Evolutionary conservation across 2,888 invertebrate species (phyloP).

Genomic region (Priocnemis perturbator): DNA sequence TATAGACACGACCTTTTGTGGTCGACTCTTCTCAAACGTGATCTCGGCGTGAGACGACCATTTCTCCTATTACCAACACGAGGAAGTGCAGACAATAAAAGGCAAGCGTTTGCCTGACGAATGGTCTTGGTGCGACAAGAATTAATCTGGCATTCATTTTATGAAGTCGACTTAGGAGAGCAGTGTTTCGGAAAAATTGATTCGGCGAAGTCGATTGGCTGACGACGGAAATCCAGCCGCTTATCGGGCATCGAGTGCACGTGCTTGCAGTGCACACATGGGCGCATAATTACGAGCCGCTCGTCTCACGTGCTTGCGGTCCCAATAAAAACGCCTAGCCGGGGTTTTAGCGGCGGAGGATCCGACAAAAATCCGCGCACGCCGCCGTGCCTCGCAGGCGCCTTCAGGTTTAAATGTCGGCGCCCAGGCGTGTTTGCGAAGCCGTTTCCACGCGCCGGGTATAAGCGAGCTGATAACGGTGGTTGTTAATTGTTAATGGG

Average conservation of each 20-base stretch:
- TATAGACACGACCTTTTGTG: no score
- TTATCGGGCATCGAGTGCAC: slow-evolving; percentile 5
- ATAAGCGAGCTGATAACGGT: not conserved
- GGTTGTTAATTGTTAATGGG: no score
- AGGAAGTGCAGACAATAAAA: no score
- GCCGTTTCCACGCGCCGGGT: slow-evolving; percentile 18
- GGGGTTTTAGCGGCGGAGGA: not conserved
- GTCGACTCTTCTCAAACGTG: no score
- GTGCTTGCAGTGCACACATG: not conserved
- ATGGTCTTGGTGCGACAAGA: no score
- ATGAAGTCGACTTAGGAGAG: no score
- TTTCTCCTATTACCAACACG: no score
- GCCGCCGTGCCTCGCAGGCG: slow-evolving; percentile 24
- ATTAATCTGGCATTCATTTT: no score
- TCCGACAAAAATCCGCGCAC: not conserved
- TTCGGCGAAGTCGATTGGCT: no score
- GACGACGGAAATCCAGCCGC: not conserved
- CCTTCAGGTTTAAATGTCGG: slow-evolving; percentile 25
- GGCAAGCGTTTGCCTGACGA: no score
- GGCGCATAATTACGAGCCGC: not conserved
- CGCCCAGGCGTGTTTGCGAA: slow-evolving; percentile 35
- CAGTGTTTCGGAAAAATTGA: no score
- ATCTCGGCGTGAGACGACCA: no score
- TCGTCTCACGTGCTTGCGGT: not conserved
- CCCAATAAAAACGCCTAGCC: not conserved